Evolutionary conservation across 1,140 invertebrate genomes (phyloP).

Genomic region (Neoseiulus cucumeris): DNA sequence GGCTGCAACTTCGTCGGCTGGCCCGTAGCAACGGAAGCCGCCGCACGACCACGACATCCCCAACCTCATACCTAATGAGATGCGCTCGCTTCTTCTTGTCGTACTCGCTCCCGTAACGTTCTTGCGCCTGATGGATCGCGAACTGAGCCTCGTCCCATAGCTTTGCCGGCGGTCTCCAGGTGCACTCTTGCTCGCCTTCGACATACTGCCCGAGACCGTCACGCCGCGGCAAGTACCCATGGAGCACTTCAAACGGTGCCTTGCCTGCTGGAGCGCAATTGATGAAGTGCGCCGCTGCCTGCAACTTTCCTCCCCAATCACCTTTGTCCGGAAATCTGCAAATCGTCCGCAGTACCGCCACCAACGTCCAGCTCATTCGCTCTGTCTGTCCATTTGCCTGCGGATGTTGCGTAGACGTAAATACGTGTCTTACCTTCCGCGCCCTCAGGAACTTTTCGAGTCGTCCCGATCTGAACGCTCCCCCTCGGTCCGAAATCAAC

Average conservation of each 20-base stretch:
- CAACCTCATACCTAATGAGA: neutral
- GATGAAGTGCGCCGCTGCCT: neutral
- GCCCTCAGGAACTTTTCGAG: neutral
- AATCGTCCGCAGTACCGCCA: no score
- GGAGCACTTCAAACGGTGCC: neutral
- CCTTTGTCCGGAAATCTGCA: neutral
- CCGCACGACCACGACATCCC: neutral
- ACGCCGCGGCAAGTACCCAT: neutral
- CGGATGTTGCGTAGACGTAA: no score
- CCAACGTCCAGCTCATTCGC: neutral
- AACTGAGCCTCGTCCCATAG: neutral
- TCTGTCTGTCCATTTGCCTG: no score
- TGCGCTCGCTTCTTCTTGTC: neutral
- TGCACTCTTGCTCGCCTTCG: neutral
- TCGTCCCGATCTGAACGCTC: neutral
- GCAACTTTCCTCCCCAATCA: neutral
- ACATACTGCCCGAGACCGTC: neutral
- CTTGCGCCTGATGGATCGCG: neutral
- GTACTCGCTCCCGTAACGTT: neutral
- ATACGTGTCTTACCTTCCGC: no score
- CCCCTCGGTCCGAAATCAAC: neutral
- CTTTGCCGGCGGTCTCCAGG: no score
- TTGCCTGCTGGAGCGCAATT: neutral
- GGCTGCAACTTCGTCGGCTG: no score
- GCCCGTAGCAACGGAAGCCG: neutral